These are phyloP conservation scores for Gephyroberyx darwinii DNA, from an alignment of 2,797 vertebrate genomes.

Conservation along the genomic window DNA sequence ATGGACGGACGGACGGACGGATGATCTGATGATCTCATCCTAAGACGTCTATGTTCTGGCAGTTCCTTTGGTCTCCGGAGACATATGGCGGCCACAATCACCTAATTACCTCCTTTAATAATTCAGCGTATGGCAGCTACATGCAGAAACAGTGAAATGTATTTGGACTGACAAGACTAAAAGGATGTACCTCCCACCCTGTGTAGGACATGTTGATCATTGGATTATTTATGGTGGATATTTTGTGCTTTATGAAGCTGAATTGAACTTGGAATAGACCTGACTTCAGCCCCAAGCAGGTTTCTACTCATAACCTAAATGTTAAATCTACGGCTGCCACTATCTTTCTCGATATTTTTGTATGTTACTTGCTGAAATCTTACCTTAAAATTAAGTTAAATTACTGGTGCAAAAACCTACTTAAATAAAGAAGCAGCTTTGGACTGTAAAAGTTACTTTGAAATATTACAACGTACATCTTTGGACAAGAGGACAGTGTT, in stretches of 20 bases:
- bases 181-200: conserved; percentile 41
- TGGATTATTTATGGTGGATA: conserved; percentile 66
- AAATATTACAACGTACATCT: no score
- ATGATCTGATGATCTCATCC: conserved; percentile 37
- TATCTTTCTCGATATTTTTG: no score
- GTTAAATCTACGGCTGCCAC: neutral
- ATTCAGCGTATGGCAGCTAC: conserved; percentile 48
- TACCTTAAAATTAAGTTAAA: no score
- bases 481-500: no score
- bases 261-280: conserved; percentile 44
- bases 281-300: conserved; percentile 28
- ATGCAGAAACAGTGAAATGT: conserved; percentile 52
- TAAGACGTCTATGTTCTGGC: conserved; percentile 13
- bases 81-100: conserved; percentile 36
- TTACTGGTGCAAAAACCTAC: no score
- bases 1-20: conserved; percentile 5
- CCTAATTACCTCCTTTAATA: conserved; percentile 63
- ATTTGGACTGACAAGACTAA: conserved; percentile 60
- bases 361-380: no score
- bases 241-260: conserved; percentile 36
- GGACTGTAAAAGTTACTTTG: no score
- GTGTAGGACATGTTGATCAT: conserved; percentile 57
- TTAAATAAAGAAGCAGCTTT: no score
- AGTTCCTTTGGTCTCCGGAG: conserved; percentile 28
- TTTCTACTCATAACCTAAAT: neutral